Conservation (phyloP, 2,888 invertebrate species). For the Argyresthia goedartella region DNA sequence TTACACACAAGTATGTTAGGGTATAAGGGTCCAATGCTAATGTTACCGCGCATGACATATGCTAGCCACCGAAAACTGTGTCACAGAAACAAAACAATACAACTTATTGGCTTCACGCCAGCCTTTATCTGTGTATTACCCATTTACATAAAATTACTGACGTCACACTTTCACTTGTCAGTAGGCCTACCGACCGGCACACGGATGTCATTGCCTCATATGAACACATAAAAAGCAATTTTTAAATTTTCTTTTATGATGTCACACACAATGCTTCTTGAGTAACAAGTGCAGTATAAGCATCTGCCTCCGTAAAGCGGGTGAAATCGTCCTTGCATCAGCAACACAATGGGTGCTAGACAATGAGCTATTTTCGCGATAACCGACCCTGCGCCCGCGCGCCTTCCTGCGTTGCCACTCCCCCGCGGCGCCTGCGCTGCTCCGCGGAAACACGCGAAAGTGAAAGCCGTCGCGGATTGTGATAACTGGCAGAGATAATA, state of each 20-base stretch:
- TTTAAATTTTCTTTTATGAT: conserved; percentile 22
- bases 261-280: conserved; percentile 29
- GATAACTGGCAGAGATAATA: conserved; percentile 1
- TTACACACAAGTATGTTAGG: no score
- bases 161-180: conserved; percentile 5
- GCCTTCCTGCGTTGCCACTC: not conserved
- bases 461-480: conserved; percentile 34
- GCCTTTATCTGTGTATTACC: conserved; percentile 12
- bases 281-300: conserved; percentile 19
- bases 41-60: conserved; percentile 1
- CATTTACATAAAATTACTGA: conserved; percentile 12
- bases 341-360: conserved; percentile 31
- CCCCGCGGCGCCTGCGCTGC: conserved; percentile 8
- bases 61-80: not conserved
- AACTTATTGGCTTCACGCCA: conserved; percentile 10
- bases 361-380: conserved; percentile 49
- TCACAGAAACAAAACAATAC: conserved; percentile 7
- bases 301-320: conserved; percentile 20
- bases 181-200: not conserved
- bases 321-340: conserved; percentile 55
- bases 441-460: conserved; percentile 45
- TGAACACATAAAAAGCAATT: not conserved
- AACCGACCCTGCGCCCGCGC: conserved; percentile 34
- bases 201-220: not conserved
- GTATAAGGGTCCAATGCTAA: not conserved